Evolutionary conservation across 2,797 vertebrate genomes (phyloP).

Genomic region (Chelonia mydas): DNA sequence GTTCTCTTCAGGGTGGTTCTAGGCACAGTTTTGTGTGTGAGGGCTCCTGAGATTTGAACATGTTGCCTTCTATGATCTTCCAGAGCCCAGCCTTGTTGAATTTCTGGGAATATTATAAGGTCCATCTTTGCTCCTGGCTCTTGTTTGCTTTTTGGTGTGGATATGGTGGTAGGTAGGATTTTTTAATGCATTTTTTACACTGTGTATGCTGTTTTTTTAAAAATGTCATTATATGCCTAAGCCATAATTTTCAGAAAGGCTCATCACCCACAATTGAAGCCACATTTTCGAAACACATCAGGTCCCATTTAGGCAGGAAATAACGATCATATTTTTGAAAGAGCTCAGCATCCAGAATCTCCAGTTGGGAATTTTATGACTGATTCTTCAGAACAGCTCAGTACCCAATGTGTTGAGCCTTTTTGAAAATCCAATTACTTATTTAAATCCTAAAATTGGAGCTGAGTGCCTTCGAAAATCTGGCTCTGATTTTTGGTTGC

Average conservation of each 20-base stretch:
- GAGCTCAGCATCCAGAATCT: background rate
- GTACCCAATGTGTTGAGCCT: background rate
- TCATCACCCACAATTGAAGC: background rate
- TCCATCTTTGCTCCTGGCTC: background rate
- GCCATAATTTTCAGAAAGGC: background rate
- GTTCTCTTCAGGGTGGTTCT: background rate
- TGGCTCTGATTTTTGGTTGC: background rate
- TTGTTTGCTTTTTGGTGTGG: background rate
- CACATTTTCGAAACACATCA: background rate
- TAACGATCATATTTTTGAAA: background rate
- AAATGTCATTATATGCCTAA: background rate
- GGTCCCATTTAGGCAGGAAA: background rate
- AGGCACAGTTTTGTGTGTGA: background rate
- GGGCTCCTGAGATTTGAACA: background rate
- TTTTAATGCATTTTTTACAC: background rate
- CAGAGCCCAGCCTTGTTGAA: background rate
- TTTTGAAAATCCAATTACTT: background rate
- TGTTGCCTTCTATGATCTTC: background rate
- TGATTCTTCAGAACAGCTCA: background rate
- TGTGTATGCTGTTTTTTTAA: background rate
- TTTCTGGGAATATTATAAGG: rapidly evolving
- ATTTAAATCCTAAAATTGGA: background rate
- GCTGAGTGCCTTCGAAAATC: background rate
- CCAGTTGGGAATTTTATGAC: background rate
- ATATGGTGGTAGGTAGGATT: background rate